Evolutionary conservation across 2,888 invertebrate genomes (phyloP), one percentile per base, ranked within the genome.

Genomic region (Calliopum simillimum): DNA sequence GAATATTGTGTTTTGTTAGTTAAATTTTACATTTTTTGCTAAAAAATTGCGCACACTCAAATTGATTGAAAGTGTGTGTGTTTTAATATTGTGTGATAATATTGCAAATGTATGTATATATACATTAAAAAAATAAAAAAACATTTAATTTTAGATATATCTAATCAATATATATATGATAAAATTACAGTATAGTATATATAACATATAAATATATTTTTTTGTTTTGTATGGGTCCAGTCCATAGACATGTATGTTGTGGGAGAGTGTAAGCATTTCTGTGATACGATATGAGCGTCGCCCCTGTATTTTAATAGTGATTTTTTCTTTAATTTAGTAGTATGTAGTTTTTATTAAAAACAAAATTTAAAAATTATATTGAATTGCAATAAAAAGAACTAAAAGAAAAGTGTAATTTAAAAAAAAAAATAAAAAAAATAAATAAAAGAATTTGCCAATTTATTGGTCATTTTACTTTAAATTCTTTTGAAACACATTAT

Each of bases 241-340:
- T 33, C 33, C 33, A 33, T 33, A 33, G 33, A 33, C 33, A 33
- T 33, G 64, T 51, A 51, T 33, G 64, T 19, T 33, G 51, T 46
- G 49, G 49, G 33, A 58, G 67, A 75, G 76, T 77, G 74, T 79
- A 81, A 85, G 85, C 85, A 83, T 84, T 85, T 83, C 85, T 85
- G 85, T 85, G 85, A 85, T 85, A 84, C 85, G 84, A 83, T 85
- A 82, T 85, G 84, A 82, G 85, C 82, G 62, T 61, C 55, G 61
- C 55, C 33, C 33, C 61, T 62, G 53, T 68, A 53, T 66, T 43
- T 44, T 44, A 41, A 55, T 43, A 65, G 65, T 65, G 55, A 65
- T 65, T 44, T 65, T 63, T 63, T 63, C 12, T 63, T 11, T 16
- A 58, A 12, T 59, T 59, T 58, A 25, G 58, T 58, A 16, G 33